phyloP scores from a whole-genome alignment of 2,797 vertebrate species.

The Coluber constrictor region DNA sequence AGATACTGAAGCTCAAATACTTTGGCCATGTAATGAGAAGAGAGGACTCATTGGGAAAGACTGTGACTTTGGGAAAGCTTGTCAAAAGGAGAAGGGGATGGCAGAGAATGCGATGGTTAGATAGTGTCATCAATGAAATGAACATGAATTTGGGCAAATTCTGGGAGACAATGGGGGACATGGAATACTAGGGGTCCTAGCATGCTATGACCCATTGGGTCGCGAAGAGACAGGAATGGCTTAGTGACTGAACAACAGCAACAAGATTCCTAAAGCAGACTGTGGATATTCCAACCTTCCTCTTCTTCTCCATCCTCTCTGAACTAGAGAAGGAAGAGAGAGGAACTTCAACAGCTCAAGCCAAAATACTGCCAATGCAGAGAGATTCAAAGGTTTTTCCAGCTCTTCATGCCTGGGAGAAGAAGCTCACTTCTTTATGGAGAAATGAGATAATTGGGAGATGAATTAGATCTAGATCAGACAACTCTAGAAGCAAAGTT shows the following conservation, averaged over 20 bases:
- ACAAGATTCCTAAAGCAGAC: neutral
- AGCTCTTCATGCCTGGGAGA: neutral
- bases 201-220: neutral
- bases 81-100: no score
- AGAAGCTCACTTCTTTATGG: neutral
- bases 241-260: neutral
- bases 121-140: neutral
- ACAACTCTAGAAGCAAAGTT: neutral
- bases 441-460: neutral
- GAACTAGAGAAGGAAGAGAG: neutral
- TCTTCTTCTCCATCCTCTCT: neutral
- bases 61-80: no score
- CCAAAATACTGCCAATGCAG: neutral
- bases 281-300: neutral
- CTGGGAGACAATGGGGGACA: neutral
- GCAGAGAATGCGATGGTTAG: neutral
- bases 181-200: no score
- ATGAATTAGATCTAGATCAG: neutral
- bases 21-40: no score
- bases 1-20: no score
- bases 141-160: neutral
- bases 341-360: neutral
- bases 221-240: neutral
- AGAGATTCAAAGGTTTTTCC: neutral
- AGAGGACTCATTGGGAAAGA: no score